A percentile compares a stretch with the other conserved stretches of the same genome.
Evolutionary conservation across 2,113 vertebrate genomes (phyloP).

Genomic region (Etheostoma cragini): DNA sequence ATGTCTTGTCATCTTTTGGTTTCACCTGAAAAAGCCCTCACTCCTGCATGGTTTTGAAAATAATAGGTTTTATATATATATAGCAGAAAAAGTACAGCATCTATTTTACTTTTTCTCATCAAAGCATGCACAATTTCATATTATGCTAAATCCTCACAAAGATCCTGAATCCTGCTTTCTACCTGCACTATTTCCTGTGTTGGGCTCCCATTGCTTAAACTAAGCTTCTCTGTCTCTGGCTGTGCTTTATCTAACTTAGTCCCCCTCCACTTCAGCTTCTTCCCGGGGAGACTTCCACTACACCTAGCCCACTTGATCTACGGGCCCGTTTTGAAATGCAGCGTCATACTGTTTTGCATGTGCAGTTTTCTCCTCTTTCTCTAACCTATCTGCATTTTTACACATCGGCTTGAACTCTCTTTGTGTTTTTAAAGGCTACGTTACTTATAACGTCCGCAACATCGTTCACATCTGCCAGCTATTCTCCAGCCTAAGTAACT

Average conservation of each 20-base stretch:
- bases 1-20: background rate
- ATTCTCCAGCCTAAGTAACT: no score
- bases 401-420: background rate
- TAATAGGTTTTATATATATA: background rate
- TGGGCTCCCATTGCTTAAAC: constrained; percentile 43
- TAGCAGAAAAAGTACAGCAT: constrained; percentile 2
- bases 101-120: constrained; percentile 48
- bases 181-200: constrained; percentile 47
- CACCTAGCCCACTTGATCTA: constrained; percentile 18
- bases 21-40: background rate
- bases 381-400: background rate
- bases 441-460: background rate
- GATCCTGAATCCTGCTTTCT: constrained; percentile 32
- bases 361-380: background rate
- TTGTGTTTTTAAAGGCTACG: background rate
- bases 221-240: constrained; percentile 46
- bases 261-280: constrained; percentile 36
- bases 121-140: constrained; percentile 18
- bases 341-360: background rate
- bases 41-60: background rate
- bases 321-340: constrained; percentile 31
- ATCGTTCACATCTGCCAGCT: background rate
- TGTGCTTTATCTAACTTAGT: constrained; percentile 45
- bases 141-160: constrained; percentile 46
- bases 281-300: constrained; percentile 22